These are phyloP conservation scores for Phrynocephalus forsythii DNA, from an alignment of 2,797 vertebrate species.

Conservation along the genomic window DNA sequence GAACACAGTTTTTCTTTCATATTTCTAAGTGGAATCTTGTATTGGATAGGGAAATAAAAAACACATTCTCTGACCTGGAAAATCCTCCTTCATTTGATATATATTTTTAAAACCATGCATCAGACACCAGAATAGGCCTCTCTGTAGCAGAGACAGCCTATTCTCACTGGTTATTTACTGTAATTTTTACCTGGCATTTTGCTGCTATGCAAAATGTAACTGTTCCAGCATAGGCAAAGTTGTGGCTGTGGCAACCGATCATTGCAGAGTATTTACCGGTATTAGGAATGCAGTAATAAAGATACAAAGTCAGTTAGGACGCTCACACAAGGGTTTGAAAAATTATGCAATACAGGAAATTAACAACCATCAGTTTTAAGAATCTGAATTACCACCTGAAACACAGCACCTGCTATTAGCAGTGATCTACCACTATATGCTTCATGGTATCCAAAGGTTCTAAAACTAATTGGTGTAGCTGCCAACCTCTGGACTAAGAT, in stretches of 20 bases:
- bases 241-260: not conserved
- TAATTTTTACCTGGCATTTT: not conserved
- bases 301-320: not conserved
- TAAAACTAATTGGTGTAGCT: not conserved
- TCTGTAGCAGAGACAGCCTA: not conserved
- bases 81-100: not conserved
- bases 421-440: not conserved
- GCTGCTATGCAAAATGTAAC: not conserved
- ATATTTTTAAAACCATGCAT: not conserved
- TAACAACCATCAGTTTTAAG: not conserved
- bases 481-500: not conserved
- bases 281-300: not conserved
- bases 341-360: not conserved
- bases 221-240: not conserved
- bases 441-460: not conserved
- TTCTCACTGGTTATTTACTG: not conserved
- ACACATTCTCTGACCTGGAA: not conserved
- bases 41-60: not conserved
- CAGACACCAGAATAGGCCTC: no score
- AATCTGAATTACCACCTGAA: not conserved
- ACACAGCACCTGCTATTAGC: not conserved
- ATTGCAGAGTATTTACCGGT: not conserved
- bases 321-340: not conserved
- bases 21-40: not conserved
- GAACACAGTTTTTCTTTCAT: not conserved